Base-by-base conservation (phyloP, 1,140 invertebrate genomes). In the Cotesia vestalis region DNA sequence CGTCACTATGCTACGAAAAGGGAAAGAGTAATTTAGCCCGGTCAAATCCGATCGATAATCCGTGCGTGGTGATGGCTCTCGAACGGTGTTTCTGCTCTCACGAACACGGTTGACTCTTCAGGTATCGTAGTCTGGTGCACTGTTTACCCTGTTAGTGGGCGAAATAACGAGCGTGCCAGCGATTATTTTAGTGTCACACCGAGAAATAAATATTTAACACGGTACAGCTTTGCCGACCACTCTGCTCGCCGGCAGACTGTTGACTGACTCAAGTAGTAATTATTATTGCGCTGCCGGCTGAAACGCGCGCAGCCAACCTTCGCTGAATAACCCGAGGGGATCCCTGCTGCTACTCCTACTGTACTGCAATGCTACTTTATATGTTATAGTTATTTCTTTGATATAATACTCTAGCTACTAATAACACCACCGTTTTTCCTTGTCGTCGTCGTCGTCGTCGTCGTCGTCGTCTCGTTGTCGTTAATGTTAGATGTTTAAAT, bases 51-150 rank as follows among this genome's bases (percentile, higher is more conserved):
- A 86, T 85, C 84, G 83, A 86, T 86, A 86, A 82, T 82, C 70
- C 62, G 61, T 57, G 5, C 38, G 62, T 64, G 12, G 4, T 38
- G 14, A 60, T 34, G 27, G 53, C 40, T 46, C 27, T 27, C 27
- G 27, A 27, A 27, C 27, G 27, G 1, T 27, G 27, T 27, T 27
- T 27, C 27, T 27, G 27, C 27, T 27, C 27, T 27, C 27, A 27
- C 27, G 27, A 27, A 27, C 27, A 27, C 27, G 27, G 27, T 27
- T 27, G 27, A 27, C 27, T 27, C 27, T 27, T 27, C 27, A 27
- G 27, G 27, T 27, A 27, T 27, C 95, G 88, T 99, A 99, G 81
- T 97, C 27, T 27, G 27, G 95, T 0, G 40, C 40, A 46, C 12
- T 4, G 64, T 52, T 34, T 27, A 69, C 60, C 64, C 36, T 46